Conservation (phyloP, 2,113 vertebrate species). For the Corythornis cristatus region DNA sequence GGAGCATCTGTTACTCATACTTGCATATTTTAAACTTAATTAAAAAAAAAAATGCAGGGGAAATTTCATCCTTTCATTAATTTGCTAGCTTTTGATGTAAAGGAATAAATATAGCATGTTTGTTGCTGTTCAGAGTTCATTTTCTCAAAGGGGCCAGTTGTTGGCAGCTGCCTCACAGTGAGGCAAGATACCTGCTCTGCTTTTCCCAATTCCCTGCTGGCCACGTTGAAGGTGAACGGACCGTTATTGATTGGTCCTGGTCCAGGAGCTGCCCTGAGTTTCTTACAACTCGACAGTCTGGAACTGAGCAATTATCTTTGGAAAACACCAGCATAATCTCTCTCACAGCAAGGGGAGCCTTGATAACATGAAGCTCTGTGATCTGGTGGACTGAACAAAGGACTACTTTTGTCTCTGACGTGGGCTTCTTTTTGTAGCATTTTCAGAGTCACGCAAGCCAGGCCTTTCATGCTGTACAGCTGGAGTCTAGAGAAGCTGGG, state of each 20-base stretch:
- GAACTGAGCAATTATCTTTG: neutral
- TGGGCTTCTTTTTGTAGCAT: neutral
- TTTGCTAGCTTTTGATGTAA: neutral
- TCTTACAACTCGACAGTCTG: neutral
- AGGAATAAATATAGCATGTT: neutral
- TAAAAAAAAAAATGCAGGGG: neutral
- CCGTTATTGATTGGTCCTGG: fast-evolving
- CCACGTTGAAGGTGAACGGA: neutral
- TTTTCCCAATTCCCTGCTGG: neutral
- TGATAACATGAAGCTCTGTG: neutral
- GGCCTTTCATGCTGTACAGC: neutral
- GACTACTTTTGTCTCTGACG: neutral
- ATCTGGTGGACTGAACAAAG: neutral
- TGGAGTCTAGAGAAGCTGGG: neutral
- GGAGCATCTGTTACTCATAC: neutral
- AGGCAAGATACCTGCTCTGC: neutral
- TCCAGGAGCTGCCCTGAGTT: neutral
- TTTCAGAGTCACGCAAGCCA: neutral
- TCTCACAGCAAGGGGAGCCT: neutral
- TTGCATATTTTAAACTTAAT: neutral
- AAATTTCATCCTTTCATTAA: neutral
- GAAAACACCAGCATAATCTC: neutral
- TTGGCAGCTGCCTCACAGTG: fast-evolving
- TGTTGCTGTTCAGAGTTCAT: neutral
- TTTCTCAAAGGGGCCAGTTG: neutral